A percentile compares a stretch with the other conserved stretches of the same genome.
These are phyloP conservation scores for Pseudorasbora parva DNA, from an alignment of 2,113 vertebrate genomes.

Conservation along the genomic window DNA sequence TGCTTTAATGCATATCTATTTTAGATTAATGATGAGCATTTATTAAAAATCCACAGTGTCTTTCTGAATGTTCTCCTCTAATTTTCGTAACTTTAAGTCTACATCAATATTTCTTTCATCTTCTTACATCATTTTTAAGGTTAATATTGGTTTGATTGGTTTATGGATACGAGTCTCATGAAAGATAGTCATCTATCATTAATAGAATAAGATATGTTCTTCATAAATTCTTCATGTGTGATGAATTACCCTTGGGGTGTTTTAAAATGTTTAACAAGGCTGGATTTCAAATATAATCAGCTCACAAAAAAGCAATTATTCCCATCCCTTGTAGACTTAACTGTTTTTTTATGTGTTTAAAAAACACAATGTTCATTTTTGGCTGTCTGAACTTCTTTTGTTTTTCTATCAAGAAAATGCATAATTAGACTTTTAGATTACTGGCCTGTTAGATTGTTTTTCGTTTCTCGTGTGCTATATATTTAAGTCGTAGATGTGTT, in stretches of 20 bases:
- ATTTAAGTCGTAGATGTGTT: not conserved
- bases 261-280: not conserved
- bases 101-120: too few species aligned
- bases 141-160: not conserved
- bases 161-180: not conserved
- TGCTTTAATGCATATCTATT: too few species aligned
- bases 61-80: too few species aligned
- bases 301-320: not conserved
- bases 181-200: not conserved
- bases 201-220: not conserved
- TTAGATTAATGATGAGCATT: not conserved
- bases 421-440: not conserved
- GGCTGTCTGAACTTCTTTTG: not conserved
- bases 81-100: too few species aligned
- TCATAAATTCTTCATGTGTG: not conserved
- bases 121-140: too few species aligned
- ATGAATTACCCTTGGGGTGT: not conserved
- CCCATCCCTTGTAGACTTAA: not conserved
- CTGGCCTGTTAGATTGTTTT: not conserved
- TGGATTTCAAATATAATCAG: not conserved
- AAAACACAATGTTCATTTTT: slow-evolving; percentile 6
- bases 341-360: not conserved
- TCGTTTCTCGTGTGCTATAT: not conserved
- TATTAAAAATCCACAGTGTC: not conserved
- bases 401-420: not conserved